Conservation (phyloP, 2,888 invertebrate species). For the Sarcophaga subvicina region DNA sequence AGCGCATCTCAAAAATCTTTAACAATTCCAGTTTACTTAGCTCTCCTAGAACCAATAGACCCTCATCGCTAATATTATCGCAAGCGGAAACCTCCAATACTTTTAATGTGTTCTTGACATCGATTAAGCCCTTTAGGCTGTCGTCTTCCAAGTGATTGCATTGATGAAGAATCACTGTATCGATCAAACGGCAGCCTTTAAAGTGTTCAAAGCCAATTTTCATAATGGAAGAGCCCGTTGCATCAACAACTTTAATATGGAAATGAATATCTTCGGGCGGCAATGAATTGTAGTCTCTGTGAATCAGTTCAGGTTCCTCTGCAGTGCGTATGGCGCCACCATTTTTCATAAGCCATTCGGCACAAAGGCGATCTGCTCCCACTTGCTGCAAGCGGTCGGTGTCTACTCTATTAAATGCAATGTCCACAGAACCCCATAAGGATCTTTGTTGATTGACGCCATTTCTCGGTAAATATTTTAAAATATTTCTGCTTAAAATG, state of each 20-base stretch:
- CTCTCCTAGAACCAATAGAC: constrained; percentile 85
- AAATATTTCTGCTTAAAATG: constrained; percentile 1
- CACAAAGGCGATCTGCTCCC: constrained; percentile 93
- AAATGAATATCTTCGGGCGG: constrained; percentile 83
- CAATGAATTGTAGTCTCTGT: constrained; percentile 89
- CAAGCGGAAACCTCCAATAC: constrained; percentile 89
- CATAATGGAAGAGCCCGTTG: constrained; percentile 90
- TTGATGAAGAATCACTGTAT: constrained; percentile 88
- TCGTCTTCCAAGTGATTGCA: constrained; percentile 89
- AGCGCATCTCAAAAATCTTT: constrained; percentile 85
- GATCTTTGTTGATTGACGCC: constrained; percentile 1
- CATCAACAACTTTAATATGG: constrained; percentile 89
- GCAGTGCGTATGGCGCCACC: constrained; percentile 92
- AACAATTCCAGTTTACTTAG: constrained; percentile 85
- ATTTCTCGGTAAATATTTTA: constrained; percentile 9
- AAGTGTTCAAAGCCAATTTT: constrained; percentile 93
- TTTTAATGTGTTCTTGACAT: constrained; percentile 84
- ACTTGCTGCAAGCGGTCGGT: constrained; percentile 85
- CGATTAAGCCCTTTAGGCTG: constrained; percentile 85
- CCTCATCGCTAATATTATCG: constrained; percentile 87
- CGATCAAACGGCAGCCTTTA: constrained; percentile 87
- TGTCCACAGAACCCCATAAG: constrained; percentile 80
- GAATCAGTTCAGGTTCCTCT: constrained; percentile 82
- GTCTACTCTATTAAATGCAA: constrained; percentile 87
- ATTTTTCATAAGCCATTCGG: constrained; percentile 97